A percentile compares a stretch with the other conserved stretches of the same genome.
Evolutionary conservation across 2,888 invertebrate genomes (phyloP).

Genomic region (Aleiodes alternator): DNA sequence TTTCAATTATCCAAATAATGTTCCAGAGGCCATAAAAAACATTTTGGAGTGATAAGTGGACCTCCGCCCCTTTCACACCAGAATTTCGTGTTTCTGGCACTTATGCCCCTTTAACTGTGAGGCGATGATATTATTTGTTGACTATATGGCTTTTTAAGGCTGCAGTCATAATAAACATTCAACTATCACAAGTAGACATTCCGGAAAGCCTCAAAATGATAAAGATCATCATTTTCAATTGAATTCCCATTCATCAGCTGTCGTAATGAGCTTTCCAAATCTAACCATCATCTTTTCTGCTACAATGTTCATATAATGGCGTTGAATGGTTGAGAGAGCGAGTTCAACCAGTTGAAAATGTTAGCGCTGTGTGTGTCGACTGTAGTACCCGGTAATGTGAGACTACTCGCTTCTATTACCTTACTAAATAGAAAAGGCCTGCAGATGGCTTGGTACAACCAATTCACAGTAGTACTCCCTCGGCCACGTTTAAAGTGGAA

Average conservation of each 20-base stretch:
- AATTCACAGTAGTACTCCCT: conserved; percentile 45
- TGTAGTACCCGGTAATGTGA: conserved; percentile 32
- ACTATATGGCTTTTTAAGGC: too few species aligned
- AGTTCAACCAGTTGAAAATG: conserved; percentile 13
- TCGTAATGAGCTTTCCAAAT: background rate
- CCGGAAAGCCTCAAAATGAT: too few species aligned
- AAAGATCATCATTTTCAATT: too few species aligned
- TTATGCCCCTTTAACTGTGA: too few species aligned
- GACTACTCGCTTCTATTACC: conserved; percentile 12
- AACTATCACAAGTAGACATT: too few species aligned
- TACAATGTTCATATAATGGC: background rate
- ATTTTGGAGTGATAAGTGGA: too few species aligned
- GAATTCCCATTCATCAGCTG: background rate
- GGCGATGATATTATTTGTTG: too few species aligned
- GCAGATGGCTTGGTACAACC: conserved; percentile 29
- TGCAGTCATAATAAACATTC: too few species aligned
- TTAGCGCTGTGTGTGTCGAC: background rate
- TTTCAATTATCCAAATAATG: too few species aligned
- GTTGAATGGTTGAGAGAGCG: background rate
- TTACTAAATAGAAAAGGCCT: conserved; percentile 24
- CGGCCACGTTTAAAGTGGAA: conserved; percentile 45
- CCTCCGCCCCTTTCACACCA: too few species aligned
- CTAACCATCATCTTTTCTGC: background rate
- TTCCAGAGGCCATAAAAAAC: too few species aligned
- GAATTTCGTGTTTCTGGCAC: too few species aligned